These are phyloP conservation scores for Drosophila kanapiae DNA, from an alignment of 1,140 invertebrate species.

Conservation along the genomic window DNA sequence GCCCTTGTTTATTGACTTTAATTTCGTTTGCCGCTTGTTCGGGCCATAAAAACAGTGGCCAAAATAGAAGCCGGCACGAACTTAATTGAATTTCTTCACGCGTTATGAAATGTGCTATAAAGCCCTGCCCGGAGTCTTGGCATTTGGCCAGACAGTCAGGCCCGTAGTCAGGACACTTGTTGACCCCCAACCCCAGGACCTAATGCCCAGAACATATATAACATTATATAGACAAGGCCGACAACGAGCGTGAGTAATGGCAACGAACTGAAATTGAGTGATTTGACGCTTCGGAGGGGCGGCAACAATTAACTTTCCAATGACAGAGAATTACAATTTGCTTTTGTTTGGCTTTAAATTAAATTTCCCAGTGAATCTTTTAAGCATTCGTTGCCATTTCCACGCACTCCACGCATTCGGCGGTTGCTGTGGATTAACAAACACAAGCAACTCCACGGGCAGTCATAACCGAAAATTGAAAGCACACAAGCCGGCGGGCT, in stretches of 20 bases:
- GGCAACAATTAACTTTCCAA: constrained; percentile 23
- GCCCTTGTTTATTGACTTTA: constrained; percentile 80
- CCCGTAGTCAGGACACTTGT: constrained; percentile 38
- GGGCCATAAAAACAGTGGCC: constrained; percentile 60
- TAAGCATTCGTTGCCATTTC: constrained; percentile 30
- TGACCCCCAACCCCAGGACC: constrained; percentile 16
- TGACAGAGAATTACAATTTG: constrained; percentile 30
- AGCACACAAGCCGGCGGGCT: constrained; percentile 64
- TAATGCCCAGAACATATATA: constrained; percentile 1
- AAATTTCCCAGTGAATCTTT: constrained; percentile 31
- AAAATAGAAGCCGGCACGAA: constrained; percentile 43
- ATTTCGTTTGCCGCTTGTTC: constrained; percentile 69
- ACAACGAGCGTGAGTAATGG: constrained; percentile 39
- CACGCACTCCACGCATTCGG: not conserved
- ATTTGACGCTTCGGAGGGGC: constrained; percentile 14
- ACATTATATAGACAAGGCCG: constrained; percentile 31
- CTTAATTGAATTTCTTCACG: constrained; percentile 82
- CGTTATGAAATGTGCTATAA: constrained; percentile 73
- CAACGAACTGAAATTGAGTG: constrained; percentile 45
- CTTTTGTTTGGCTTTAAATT: constrained; percentile 29
- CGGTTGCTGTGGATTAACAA: constrained; percentile 13
- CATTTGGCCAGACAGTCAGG: constrained; percentile 34
- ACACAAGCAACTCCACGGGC: not conserved
- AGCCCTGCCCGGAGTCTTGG: constrained; percentile 28
- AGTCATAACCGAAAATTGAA: constrained; percentile 58